Base-by-base conservation (phyloP, 2,797 vertebrate species). In the Fringilla coelebs region DNA sequence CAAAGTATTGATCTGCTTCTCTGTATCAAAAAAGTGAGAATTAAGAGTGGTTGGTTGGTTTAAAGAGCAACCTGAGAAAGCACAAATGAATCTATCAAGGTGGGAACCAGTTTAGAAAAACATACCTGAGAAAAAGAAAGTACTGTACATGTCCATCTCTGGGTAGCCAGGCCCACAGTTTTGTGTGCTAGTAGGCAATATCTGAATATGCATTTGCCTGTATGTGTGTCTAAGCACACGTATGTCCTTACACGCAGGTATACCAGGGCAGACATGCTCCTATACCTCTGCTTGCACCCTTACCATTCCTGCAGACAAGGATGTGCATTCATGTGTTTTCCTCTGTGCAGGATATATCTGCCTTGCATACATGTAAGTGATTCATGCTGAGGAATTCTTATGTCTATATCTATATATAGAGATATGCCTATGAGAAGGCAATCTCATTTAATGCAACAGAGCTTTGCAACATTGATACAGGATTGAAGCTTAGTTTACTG, bases 1-100 rank as follows among this genome's bases (percentile, higher is more conserved):
- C 57, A 80, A 91, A 95, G 57, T 49, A 88, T 94, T 77, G 78
- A 91, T 81, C 24, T 31, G 11, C 88, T 87, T 95, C 55, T 28
- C 54, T 89, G 54, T 89, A 95, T 79, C 46, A 73, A 84, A 62
- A 85, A 76, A 38, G 45, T 80, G 73, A 87, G 43, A 89, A 81
- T 74, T 86, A 21, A n/a, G 63, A 24, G 46, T 18, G 49, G 15
- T n/a, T 45, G 18, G 3, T 24, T 81, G 43, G 52, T 86, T 89
- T 80, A 51, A 41, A 43, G 54, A 86, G 67, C 17, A 73, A 57
- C 34, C 25, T 34, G 49, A 82, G 36, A 90, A 85, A 95, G 60
- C 38, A 29, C 24, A 67, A 70, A n/a, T 1, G 3, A 86, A 68
- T 63, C 65, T 38, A 51, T 84, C 79, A 81, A 82, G 28, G 31